These are phyloP conservation scores for Dicycla oo DNA, from an alignment of 2,888 invertebrate species.

Conservation along the genomic window DNA sequence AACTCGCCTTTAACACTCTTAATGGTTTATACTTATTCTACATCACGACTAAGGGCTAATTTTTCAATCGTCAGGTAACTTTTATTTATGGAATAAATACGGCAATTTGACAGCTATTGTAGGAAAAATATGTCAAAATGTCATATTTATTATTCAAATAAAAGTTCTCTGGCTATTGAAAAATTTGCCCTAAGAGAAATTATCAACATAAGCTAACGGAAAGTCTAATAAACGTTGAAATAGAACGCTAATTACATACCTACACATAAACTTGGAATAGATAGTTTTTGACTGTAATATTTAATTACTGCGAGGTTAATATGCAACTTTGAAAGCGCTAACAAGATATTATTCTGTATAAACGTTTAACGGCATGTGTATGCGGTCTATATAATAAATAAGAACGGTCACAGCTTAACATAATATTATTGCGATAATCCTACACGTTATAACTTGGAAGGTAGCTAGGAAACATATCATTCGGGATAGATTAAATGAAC, in stretches of 20 bases:
- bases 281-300: constrained; percentile 31
- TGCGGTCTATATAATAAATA: constrained; percentile 23
- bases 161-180: no score
- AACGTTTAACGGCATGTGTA: constrained; percentile 24
- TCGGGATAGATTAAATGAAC: constrained; percentile 11
- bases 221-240: constrained; percentile 30
- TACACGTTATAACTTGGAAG: constrained; percentile 21
- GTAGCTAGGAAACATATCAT: constrained; percentile 3
- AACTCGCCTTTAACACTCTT: background rate
- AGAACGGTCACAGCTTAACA: constrained; percentile 39
- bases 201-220: background rate
- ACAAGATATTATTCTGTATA: constrained; percentile 37
- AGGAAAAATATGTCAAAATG: no score
- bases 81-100: no score
- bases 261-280: constrained; percentile 14
- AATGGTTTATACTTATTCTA: constrained; percentile 6
- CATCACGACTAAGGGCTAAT: no score
- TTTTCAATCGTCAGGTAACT: no score
- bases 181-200: constrained; percentile 18
- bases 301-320: constrained; percentile 33
- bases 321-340: constrained; percentile 28
- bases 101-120: no score
- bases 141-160: no score
- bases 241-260: constrained; percentile 40
- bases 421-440: constrained; percentile 42